Base-by-base conservation (phyloP, 1,140 invertebrate genomes). In the Trissolcus basalis region DNA sequence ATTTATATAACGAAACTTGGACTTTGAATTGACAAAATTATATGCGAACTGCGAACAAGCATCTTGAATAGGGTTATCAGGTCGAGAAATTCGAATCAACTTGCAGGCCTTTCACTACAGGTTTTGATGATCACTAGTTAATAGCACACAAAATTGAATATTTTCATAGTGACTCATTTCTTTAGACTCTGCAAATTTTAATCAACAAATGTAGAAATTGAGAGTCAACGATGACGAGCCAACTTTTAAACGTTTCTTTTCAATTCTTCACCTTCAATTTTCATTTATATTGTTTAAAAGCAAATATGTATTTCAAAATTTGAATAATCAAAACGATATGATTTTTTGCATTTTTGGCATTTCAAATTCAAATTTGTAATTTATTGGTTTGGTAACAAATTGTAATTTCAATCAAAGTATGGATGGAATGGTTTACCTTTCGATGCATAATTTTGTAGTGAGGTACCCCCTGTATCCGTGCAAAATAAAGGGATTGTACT, bases 361-460 rank as follows among this genome's bases (percentile, higher is more conserved):
- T n/a, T n/a, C n/a, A n/a, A n/a, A n/a, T n/a, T n/a, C n/a, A n/a
- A n/a, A n/a, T n/a, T 27, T 27, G 1, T 27, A 3, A 27, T 27
- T 27, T 27, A 27, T 27, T 27, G 6, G 1, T 27, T 27, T 27
- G 6, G 1, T 27, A 3, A 27, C 6, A 6, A 39, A 39, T 11
- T 11, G 36, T 39, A 4, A 11, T 11, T 39, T 4, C 3, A 39
- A 11, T 3, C 2, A 9, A 39, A 4, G 32, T 12, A n/a, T 48
- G 45, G 16, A 48, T 16, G 15, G 10, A 12, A 55, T 39, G 56
- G 74, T 80, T 88, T 67, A 96, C 95, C 95, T 97, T 91, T 96
- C 94, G 82, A 97, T 87, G 85, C 96, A 97, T 77, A 95, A 88
- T 85, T 92, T 93, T 27, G 94, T 94, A 6, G 93, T 93, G 0